These are phyloP conservation scores for Upupa epops DNA, from an alignment of 2,113 vertebrate species.

Conservation along the genomic window DNA sequence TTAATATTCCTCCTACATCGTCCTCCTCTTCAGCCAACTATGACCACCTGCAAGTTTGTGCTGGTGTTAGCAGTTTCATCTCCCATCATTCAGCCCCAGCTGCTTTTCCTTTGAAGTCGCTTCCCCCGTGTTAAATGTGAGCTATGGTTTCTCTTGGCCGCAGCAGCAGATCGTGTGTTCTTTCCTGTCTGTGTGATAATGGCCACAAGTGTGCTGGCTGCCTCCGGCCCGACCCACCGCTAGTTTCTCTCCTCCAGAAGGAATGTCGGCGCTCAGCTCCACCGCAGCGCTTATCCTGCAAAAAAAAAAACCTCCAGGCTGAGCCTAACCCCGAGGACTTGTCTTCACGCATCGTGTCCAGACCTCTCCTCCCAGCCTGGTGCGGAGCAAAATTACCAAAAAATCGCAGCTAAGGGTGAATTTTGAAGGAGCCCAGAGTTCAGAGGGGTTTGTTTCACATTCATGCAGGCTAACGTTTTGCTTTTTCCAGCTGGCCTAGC, in stretches of 20 bases:
- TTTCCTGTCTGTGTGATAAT: constrained; percentile 67
- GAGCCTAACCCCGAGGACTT: neutral
- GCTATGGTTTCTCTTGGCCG: constrained; percentile 71
- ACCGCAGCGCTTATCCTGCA: neutral
- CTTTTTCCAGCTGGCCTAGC: neutral
- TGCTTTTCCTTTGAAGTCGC: constrained; percentile 76
- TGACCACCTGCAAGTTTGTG: constrained; percentile 74
- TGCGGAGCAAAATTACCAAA: neutral
- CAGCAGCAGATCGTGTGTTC: constrained; percentile 53
- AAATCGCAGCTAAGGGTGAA: neutral
- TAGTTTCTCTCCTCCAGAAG: neutral
- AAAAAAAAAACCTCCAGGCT: neutral
- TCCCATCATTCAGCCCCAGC: constrained; percentile 66
- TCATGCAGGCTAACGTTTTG: neutral
- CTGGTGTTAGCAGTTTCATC: constrained; percentile 71
- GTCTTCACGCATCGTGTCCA: neutral
- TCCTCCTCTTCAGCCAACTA: constrained; percentile 32
- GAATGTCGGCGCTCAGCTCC: neutral
- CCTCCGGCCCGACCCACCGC: constrained; percentile 19
- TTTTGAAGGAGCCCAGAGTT: neutral
- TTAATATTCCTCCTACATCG: neutral
- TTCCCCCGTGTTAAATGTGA: constrained; percentile 71
- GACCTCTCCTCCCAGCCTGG: neutral
- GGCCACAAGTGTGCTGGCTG: constrained; percentile 48
- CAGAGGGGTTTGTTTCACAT: neutral